phyloP scores from a whole-genome alignment of 2,888 invertebrate genomes.

The Dynastes grantii region DNA sequence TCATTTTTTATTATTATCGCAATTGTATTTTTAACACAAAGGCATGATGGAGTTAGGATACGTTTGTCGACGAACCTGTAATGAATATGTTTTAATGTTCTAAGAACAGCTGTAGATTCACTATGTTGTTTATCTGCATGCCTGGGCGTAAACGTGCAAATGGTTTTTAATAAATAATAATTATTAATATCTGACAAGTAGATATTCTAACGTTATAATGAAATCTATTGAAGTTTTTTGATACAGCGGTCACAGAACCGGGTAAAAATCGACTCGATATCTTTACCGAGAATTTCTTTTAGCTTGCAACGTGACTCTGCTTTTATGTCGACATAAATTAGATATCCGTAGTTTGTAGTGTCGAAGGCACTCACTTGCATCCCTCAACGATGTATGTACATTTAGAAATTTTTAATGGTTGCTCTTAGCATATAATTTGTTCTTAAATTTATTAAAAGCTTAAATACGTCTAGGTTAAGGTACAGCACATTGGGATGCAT shows the following conservation, averaged over 20 bases:
- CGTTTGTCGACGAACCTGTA: neutral
- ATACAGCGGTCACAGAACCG: slow-evolving; percentile 5
- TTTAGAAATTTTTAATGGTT: too few species aligned
- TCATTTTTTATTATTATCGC: slow-evolving; percentile 20
- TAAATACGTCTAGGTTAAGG: too few species aligned
- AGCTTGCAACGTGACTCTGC: neutral
- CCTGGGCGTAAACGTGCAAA: slow-evolving; percentile 14
- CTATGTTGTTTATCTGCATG: neutral
- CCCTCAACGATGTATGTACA: too few species aligned
- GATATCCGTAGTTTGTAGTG: neutral
- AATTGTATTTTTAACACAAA: slow-evolving; percentile 1
- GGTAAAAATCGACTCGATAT: neutral
- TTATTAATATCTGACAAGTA: slow-evolving; percentile 16
- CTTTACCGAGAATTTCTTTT: slow-evolving; percentile 22
- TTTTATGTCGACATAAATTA: slow-evolving; percentile 1
- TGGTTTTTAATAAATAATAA: slow-evolving; percentile 30
- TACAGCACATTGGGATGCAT: too few species aligned
- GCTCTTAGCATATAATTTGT: too few species aligned
- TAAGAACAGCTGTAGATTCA: slow-evolving; percentile 11
- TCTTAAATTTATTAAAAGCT: too few species aligned
- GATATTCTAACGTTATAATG: slow-evolving; percentile 11
- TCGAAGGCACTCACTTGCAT: too few species aligned
- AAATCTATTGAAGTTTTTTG: slow-evolving; percentile 14
- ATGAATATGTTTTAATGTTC: slow-evolving; percentile 16
- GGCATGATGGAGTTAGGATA: neutral